Percentiles rank a stretch among this genome's conserved stretches.
Conservation (phyloP, 2,888 invertebrate species). For the Parnassius orleans region DNA sequence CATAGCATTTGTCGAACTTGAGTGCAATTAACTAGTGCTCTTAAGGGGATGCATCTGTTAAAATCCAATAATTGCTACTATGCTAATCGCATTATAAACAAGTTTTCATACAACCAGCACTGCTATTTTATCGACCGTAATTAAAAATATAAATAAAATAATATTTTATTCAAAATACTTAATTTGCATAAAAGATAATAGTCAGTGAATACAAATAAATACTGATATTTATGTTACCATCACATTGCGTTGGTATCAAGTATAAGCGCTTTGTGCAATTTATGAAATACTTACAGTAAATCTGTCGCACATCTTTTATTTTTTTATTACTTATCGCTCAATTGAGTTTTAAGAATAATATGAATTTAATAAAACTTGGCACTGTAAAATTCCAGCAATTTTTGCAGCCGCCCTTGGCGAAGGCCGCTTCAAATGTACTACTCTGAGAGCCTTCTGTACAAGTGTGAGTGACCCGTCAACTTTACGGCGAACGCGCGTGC, state of each 20-base stretch:
- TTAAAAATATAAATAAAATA: conserved; percentile 8
- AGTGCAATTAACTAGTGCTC: conserved; percentile 57
- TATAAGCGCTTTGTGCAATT: not conserved
- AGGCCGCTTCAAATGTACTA: conserved; percentile 52
- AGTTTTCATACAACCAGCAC: conserved; percentile 36
- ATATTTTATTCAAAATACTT: not conserved
- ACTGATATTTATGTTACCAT: not conserved
- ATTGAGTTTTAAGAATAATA: not conserved
- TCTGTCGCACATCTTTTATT: not conserved
- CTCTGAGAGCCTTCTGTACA: conserved; percentile 27
- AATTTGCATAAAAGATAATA: not conserved
- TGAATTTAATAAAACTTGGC: not conserved
- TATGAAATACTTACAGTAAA: not conserved
- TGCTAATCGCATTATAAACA: conserved; percentile 58
- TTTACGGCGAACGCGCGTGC: conserved; percentile 36
- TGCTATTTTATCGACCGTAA: conserved; percentile 24
- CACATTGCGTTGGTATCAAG: not conserved
- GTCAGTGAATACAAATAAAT: too few relatives aligned
- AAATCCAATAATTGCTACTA: conserved; percentile 58
- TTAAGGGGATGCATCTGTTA: conserved; percentile 71
- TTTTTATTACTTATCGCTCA: not conserved
- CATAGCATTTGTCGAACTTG: conserved; percentile 32
- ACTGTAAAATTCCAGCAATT: conserved; percentile 40
- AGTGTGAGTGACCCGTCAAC: conserved; percentile 67
- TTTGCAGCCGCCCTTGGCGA: conserved; percentile 60